Evolutionary conservation across 2,113 vertebrate species (phyloP), one percentile per base, ranked within the genome.

Genomic region (Trogon surrucura): DNA sequence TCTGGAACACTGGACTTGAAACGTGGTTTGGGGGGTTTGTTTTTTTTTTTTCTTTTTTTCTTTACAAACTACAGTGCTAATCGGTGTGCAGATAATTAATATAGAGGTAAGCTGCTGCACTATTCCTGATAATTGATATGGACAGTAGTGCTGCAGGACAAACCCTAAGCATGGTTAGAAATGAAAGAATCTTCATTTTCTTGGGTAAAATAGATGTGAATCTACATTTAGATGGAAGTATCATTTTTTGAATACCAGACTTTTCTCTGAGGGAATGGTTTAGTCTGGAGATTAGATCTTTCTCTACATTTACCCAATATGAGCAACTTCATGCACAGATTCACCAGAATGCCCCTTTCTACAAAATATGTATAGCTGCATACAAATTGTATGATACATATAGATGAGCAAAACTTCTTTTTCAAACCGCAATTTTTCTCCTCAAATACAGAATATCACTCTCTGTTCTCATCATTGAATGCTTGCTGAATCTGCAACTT

Each of bases 281-380:
- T 57, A 53, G 41, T 57, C 29, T 61, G 23, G 36, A 88, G 26
- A 73, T 83, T 77, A 70, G 91, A 91, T 58, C 5, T 53, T 93
- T 88, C 15, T 85, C 41, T 85, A 45, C 8, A 38, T 80, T 80
- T 80, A 16, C 50, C n/a, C 66, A 50, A 80, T 57, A 15, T 25
- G 57, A 88, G 27, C 25, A 74, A 12, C 30, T 94, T 89, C 77
- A 61, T 66, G 44, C 56, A 91, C 12, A 83, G 36, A 50, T 91
- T 77, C 34, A 88, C 80, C 41, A 66, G 83, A 80, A 80, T 50
- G 27, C 14, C 54, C 50, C 88, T 96, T 92, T 85, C 58, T 66
- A 57, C 30, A 60, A 36, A 61, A 29, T 57, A n/a, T 30, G 34
- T 58, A 70, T 45, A 83, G 36, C 4, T 53, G 21, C 54, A 83